Evolutionary conservation across 2,113 vertebrate species (phyloP).

Genomic region (Emberiza fucata): DNA sequence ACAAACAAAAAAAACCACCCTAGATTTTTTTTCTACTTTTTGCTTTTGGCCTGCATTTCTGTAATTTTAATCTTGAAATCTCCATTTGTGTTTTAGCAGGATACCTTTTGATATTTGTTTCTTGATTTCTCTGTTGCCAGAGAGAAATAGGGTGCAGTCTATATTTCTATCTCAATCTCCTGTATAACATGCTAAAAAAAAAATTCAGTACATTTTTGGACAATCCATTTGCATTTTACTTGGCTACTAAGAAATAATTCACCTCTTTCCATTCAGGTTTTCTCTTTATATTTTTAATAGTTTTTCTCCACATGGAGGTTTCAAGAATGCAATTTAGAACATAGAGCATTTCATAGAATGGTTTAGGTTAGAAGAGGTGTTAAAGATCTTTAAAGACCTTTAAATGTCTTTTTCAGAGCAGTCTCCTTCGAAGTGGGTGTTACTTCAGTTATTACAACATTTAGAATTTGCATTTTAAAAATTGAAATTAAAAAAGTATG

Average conservation of each 20-base stretch:
- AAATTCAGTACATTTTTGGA: background rate
- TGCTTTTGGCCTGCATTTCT: background rate
- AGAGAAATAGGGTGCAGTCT: background rate
- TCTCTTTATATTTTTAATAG: background rate
- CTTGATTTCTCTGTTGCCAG: background rate
- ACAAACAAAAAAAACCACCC: too few relatives aligned
- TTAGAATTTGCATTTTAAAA: background rate
- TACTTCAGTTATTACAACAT: background rate
- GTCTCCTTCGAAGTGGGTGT: background rate
- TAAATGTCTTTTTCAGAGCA: background rate
- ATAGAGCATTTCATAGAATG: background rate
- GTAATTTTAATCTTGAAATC: background rate
- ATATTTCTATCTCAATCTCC: background rate
- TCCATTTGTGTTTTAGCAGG: background rate
- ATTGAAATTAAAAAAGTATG: background rate
- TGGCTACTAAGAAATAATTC: background rate
- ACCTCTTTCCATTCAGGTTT: background rate
- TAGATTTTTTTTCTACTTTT: background rate
- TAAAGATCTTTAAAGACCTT: background rate
- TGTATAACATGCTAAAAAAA: background rate
- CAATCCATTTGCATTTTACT: background rate
- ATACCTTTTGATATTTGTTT: background rate
- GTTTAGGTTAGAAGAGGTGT: background rate
- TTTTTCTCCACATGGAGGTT: background rate
- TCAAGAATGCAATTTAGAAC: background rate